Evolutionary conservation across 2,888 invertebrate species (phyloP).

Genomic region (Timema podura): DNA sequence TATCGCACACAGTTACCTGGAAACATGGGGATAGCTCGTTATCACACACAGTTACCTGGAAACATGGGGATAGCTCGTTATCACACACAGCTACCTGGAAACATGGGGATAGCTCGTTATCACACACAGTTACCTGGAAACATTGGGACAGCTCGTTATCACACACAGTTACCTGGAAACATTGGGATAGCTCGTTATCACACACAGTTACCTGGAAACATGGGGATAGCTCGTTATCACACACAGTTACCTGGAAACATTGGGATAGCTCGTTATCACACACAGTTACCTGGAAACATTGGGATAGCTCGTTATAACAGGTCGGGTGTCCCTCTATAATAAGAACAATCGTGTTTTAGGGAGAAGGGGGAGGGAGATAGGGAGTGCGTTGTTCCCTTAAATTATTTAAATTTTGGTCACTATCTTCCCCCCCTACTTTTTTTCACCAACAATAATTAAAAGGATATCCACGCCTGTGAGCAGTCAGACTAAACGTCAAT

Average conservation of each 20-base stretch:
- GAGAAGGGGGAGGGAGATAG: too few species aligned
- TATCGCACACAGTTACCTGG: slow-evolving; percentile 44
- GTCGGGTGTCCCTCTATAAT: too few species aligned
- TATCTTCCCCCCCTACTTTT: too few species aligned
- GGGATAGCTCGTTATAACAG: too few species aligned
- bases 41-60: slow-evolving; percentile 44
- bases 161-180: slow-evolving; percentile 40
- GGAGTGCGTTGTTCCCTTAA: too few species aligned
- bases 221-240: slow-evolving; percentile 44
- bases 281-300: slow-evolving; percentile 39
- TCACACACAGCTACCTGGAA: slow-evolving; percentile 44
- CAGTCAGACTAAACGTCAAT: too few species aligned
- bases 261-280: slow-evolving; percentile 45
- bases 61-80: slow-evolving; percentile 36
- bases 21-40: slow-evolving; percentile 36
- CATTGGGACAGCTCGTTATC: slow-evolving; percentile 43
- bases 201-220: slow-evolving; percentile 40
- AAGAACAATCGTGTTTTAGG: too few species aligned
- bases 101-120: slow-evolving; percentile 41
- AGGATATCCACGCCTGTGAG: too few species aligned
- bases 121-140: slow-evolving; percentile 42
- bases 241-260: slow-evolving; percentile 40
- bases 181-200: slow-evolving; percentile 43
- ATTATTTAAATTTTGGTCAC: too few species aligned
- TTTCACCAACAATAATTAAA: too few species aligned